These are phyloP conservation scores for Echinometra lucunter DNA, from an alignment of 53 echinoderm and acorn worm species.

Conservation along the genomic window DNA sequence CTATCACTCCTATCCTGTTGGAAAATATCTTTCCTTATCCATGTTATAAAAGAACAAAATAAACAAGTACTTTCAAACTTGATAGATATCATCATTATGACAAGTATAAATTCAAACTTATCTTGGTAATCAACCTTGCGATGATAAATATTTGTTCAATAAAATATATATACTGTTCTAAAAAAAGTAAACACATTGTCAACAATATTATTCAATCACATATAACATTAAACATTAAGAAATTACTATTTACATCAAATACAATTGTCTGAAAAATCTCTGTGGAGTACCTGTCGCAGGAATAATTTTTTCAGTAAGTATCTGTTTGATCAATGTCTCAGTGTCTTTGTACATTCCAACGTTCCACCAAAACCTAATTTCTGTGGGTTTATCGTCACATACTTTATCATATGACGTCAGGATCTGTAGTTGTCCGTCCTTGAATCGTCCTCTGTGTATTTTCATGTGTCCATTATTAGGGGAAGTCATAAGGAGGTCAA, in stretches of 20 bases:
- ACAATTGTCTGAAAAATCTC: neutral
- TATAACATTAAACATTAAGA: too few species aligned
- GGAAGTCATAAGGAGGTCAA: slow-evolving; percentile 29
- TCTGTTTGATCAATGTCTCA: neutral
- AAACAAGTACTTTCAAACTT: too few species aligned
- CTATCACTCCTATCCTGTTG: too few species aligned
- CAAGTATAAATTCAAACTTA: too few species aligned
- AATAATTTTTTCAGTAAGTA: neutral
- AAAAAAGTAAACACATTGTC: too few species aligned
- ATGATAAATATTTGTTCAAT: too few species aligned
- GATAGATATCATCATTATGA: too few species aligned
- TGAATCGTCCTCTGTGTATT: slow-evolving; percentile 47
- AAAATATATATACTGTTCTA: too few species aligned
- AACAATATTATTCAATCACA: too few species aligned
- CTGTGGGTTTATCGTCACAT: neutral
- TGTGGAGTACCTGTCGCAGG: slow-evolving; percentile 36
- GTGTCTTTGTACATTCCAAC: neutral
- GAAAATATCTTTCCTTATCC: too few species aligned
- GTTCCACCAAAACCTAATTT: slow-evolving; percentile 33
- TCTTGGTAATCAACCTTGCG: too few species aligned
- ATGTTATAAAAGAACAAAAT: too few species aligned
- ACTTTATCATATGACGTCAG: neutral
- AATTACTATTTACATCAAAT: neutral
- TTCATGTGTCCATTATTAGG: neutral
- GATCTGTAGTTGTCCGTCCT: slow-evolving; percentile 4